These are phyloP conservation scores for Cyprinodon tularosa DNA, from an alignment of 2,113 vertebrate genomes.

Conservation along the genomic window DNA sequence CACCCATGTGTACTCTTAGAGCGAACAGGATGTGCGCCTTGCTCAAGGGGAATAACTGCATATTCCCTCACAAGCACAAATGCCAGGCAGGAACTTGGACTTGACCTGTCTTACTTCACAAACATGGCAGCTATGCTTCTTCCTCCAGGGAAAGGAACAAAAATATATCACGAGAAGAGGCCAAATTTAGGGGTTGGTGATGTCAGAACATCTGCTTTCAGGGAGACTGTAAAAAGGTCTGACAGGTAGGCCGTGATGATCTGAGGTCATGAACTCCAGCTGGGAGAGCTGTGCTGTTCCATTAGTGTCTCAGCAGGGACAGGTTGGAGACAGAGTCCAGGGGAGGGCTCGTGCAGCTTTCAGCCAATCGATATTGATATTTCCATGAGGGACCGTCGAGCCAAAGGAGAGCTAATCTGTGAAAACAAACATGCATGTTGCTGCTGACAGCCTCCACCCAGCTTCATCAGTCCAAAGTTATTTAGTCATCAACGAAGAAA, in stretches of 20 bases:
- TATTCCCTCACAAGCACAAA: constrained; percentile 53
- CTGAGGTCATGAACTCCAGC: constrained; percentile 73
- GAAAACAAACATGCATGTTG: constrained; percentile 73
- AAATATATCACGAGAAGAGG: constrained; percentile 54
- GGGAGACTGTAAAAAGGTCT: constrained; percentile 66
- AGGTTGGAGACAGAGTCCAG: constrained; percentile 41
- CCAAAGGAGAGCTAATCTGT: constrained; percentile 58
- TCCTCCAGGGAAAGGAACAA: constrained; percentile 52
- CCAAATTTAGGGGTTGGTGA: constrained; percentile 54
- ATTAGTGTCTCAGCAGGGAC: constrained; percentile 55
- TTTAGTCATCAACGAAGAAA: constrained; percentile 58
- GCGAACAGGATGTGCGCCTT: constrained; percentile 50
- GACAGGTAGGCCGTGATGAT: constrained; percentile 72
- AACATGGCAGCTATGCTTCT: constrained; percentile 34
- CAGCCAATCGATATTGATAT: constrained; percentile 59
- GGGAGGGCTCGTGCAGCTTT: constrained; percentile 40
- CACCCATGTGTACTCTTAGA: constrained; percentile 26
- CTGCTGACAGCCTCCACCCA: constrained; percentile 69
- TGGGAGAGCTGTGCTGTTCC: constrained; percentile 64
- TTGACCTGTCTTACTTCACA: constrained; percentile 55
- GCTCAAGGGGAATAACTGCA: constrained; percentile 47
- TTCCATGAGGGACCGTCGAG: constrained; percentile 54
- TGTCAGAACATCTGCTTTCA: constrained; percentile 73
- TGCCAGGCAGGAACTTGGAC: constrained; percentile 52
- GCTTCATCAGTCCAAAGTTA: constrained; percentile 64